Conservation (phyloP, 2,113 vertebrate genomes). For the Corythoichthys intestinalis region DNA sequence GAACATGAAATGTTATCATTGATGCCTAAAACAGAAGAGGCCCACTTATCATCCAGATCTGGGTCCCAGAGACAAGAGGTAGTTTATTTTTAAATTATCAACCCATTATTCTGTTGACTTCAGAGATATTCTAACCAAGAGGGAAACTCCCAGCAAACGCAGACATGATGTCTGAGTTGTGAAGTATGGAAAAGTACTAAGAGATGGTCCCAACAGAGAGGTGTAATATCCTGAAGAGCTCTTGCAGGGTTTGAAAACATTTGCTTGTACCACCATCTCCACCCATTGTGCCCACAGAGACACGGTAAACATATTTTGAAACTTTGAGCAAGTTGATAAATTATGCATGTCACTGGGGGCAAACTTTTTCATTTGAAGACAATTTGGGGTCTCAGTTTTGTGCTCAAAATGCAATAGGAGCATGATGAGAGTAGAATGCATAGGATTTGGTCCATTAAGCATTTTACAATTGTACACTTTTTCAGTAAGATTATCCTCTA, state of each 20-base stretch:
- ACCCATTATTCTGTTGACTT: constrained; percentile 7
- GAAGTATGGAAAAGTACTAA: constrained; percentile 22
- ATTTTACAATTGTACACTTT: not conserved
- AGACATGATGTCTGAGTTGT: constrained; percentile 23
- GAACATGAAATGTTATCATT: constrained; percentile 7
- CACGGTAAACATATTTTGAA: not conserved
- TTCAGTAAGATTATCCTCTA: not conserved
- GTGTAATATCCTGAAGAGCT: constrained; percentile 7
- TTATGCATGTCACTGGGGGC: not conserved
- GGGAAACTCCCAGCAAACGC: constrained; percentile 13
- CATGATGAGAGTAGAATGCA: not conserved
- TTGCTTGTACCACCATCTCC: not conserved
- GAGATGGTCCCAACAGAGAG: constrained; percentile 21
- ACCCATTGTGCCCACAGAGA: not conserved
- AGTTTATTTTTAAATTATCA: constrained; percentile 14
- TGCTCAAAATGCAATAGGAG: not conserved
- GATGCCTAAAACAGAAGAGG: not conserved
- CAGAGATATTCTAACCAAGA: constrained; percentile 4
- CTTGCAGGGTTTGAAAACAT: not conserved
- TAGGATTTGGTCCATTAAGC: not conserved
- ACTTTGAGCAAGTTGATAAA: constrained; percentile 3
- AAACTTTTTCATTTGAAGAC: not conserved
- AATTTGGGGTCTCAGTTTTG: not conserved
- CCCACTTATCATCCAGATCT: not conserved
- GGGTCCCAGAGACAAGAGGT: not conserved